Conservation (phyloP, 2,888 invertebrate genomes). For the Aporophyla nigra region DNA sequence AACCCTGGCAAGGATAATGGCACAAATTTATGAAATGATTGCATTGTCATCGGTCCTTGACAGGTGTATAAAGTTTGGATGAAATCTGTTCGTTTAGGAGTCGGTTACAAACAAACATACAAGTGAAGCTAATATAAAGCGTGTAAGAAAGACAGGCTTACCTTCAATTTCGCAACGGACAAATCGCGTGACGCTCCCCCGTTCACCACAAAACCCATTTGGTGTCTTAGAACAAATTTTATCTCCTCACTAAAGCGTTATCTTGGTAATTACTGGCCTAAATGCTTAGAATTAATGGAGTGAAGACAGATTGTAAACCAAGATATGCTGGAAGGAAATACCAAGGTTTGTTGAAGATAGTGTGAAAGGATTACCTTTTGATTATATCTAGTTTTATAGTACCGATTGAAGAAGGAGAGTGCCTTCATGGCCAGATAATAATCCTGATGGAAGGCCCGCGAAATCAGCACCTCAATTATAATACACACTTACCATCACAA, state of each 20-base stretch:
- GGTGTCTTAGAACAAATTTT: constrained; percentile 47
- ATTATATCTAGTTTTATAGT: not conserved
- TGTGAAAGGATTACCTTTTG: constrained; percentile 7
- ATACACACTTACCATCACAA: no score
- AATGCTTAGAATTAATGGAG: constrained; percentile 62
- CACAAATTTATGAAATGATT: no score
- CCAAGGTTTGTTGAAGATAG: constrained; percentile 21
- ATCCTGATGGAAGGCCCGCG: no score
- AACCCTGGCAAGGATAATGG: no score
- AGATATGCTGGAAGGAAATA: constrained; percentile 44
- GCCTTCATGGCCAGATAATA: not conserved
- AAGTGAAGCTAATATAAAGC: no score
- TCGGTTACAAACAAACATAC: no score
- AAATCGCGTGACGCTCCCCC: constrained; percentile 39
- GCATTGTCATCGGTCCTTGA: no score
- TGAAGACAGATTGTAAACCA: constrained; percentile 57
- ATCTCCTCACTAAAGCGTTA: constrained; percentile 50
- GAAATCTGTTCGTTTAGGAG: no score
- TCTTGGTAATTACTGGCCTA: constrained; percentile 60
- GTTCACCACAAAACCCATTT: constrained; percentile 31
- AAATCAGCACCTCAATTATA: not conserved
- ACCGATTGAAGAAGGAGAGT: not conserved
- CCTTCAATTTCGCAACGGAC: not conserved
- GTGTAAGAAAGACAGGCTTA: no score
- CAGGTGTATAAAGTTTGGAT: no score